phyloP scores from a whole-genome alignment of 2,888 invertebrate genomes.

The Nemapogon koenigi region DNA sequence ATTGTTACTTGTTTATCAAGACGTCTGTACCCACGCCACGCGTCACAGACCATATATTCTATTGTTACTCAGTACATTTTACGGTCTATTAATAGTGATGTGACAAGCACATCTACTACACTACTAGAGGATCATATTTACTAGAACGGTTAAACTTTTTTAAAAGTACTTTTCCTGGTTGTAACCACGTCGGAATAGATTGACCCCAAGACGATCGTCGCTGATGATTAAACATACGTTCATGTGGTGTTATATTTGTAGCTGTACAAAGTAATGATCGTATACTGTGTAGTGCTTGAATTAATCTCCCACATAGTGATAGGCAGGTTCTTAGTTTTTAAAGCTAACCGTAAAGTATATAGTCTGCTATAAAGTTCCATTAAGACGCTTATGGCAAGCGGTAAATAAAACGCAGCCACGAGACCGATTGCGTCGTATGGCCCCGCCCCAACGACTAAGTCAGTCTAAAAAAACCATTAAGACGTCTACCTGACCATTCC shows the following conservation, averaged over 20 bases:
- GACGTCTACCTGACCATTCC: constrained; percentile 10
- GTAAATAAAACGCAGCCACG: too few species aligned
- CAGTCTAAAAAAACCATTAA: constrained; percentile 11
- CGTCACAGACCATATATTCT: too few species aligned
- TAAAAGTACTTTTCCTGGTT: background rate
- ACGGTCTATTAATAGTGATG: too few species aligned
- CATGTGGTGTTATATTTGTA: constrained; percentile 16
- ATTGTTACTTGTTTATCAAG: too few species aligned
- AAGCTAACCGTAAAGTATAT: constrained; percentile 12
- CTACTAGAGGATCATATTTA: background rate
- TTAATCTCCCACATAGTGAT: constrained; percentile 12
- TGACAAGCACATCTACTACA: too few species aligned
- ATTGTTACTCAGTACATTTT: too few species aligned
- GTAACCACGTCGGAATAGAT: background rate
- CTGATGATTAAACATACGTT: constrained; percentile 13
- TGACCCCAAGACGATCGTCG: constrained; percentile 1
- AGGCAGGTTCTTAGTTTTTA: constrained; percentile 8
- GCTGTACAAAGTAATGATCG: constrained; percentile 16
- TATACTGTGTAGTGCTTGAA: constrained; percentile 14
- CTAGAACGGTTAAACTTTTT: background rate
- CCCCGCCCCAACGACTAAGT: too few species aligned
- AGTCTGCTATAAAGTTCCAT: too few species aligned
- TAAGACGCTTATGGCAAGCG: too few species aligned
- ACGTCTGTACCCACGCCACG: too few species aligned
- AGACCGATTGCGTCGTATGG: too few species aligned